Evolutionary conservation across 2,888 invertebrate species (phyloP), one percentile per base, ranked within the genome.

Genomic region (Ypsolopha sequella): DNA sequence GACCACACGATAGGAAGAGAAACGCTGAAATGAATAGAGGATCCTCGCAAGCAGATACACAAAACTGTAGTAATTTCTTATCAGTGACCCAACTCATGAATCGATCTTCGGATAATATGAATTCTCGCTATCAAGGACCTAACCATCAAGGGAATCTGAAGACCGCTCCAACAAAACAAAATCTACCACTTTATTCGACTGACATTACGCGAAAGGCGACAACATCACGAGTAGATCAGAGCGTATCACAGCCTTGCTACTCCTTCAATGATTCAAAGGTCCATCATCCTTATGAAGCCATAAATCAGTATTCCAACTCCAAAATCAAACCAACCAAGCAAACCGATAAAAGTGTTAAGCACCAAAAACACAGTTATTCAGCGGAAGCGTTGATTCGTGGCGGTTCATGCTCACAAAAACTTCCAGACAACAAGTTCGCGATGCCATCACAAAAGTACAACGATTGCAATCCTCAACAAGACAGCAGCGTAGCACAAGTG

Each of bases 61-160:
- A 82, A 60, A 80, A 79, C 52, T 84, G 84, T 56, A 73, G 76
- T 14, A 86, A 80, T 62, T 86, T 85, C 56, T 72, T 86, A 24
- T 86, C 86, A 7, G 86, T 86, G 7, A 84, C 86, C 1, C 86
- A 86, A 54, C 61, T 86, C 48, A 86, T 86, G 86, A 86, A 86
- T 59, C 75, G 86, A 14, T 76, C 85, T 7, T 72, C 70, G 9
- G 84, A 82, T 55, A 78, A 71, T 57, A 70, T 74, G 62, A 51
- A 73, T 47, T 68, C 79, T 35, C 72, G 84, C 33, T 76, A 76
- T 58, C 79, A 76, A 55, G 68, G 65, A 10, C 58, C 72, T 11
- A 70, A 66, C 56, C 60, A 68, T 36, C 82, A 82, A 44, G 53
- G 67, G 24, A 24, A 24, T 43, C 54, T 69, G 1, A 82, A 81